Base-by-base conservation (phyloP, 2,113 vertebrate genomes). In the Perca fluviatilis region DNA sequence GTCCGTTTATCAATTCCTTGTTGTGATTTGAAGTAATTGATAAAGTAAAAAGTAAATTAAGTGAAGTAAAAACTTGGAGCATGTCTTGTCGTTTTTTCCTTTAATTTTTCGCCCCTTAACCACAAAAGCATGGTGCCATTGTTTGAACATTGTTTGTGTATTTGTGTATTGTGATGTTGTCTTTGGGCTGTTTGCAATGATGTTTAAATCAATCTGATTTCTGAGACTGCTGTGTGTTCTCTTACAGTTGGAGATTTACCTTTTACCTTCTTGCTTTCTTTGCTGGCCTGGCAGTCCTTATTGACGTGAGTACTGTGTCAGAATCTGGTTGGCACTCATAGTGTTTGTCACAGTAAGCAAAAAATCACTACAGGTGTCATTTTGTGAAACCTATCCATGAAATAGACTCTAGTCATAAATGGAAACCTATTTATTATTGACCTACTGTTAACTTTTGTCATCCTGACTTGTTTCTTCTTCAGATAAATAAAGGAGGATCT, bases 221-320 rank as follows among this genome's bases (percentile, higher is more conserved):
- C 76, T 93, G 77, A 89, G 65, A n/a, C 83, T 3, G 12, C 72
- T 92, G 63, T 91, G 54, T 60, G 4, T 94, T 96, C 89, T 94
- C 94, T 97, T 96, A 73, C 96, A 99, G 98, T 93, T 99, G 98
- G 98, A 96, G 98, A 94, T 99, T 99, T 96, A 98, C 96, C 0
- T 99, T 98, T 96, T 99, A 99, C 96, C 95, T 99, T 95, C 25
- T 98, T 93, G 97, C 98, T 93, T 99, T 99, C 96, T 94, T 97
- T 93, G 97, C 96, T 87, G 98, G 98, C 95, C 95, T 99, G 95
- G 96, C 94, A 3, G 96, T 95, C 69, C 96, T 98, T 23, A 72
- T 97, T 80, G 97, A 99, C 70, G 98, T 99, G 85, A 98, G 98
- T 99, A 92, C 27, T 21, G 1, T 21, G 7, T 60, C 3, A 67